Evolutionary conservation across 2,113 vertebrate species (phyloP).

Genomic region (Pteropus alecto): DNA sequence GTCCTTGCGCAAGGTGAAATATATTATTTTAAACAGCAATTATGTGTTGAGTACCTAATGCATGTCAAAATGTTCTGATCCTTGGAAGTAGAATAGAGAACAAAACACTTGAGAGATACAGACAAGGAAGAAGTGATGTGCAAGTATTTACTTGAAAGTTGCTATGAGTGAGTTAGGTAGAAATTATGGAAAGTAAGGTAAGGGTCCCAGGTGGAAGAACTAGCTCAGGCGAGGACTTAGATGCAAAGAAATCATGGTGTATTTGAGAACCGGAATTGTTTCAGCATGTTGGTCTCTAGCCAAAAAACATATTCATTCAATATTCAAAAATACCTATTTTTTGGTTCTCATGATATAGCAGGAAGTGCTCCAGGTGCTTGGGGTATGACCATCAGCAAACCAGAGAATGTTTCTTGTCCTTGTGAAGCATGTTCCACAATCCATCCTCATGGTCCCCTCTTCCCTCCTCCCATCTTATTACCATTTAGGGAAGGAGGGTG

Average conservation of each 20-base stretch:
- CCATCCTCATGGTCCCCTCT: neutral
- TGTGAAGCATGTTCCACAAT: neutral
- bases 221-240: neutral
- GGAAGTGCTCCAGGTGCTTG: neutral
- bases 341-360: neutral
- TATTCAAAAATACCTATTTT: neutral
- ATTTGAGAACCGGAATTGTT: slow-evolving; percentile 31
- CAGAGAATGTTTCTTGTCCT: neutral
- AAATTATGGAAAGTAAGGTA: neutral
- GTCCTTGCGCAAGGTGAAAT: neutral
- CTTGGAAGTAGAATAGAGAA: neutral
- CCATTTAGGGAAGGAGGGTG: neutral
- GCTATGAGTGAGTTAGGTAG: neutral
- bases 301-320: neutral
- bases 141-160: neutral
- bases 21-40: neutral
- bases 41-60: neutral
- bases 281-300: slow-evolving; percentile 6
- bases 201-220: neutral
- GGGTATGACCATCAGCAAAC: neutral
- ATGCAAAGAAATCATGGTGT: neutral
- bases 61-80: neutral
- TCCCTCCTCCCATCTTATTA: neutral
- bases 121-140: neutral
- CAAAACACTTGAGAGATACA: neutral